Conservation (phyloP, 2,113 vertebrate species). For the Dryoscopus gambensis region DNA sequence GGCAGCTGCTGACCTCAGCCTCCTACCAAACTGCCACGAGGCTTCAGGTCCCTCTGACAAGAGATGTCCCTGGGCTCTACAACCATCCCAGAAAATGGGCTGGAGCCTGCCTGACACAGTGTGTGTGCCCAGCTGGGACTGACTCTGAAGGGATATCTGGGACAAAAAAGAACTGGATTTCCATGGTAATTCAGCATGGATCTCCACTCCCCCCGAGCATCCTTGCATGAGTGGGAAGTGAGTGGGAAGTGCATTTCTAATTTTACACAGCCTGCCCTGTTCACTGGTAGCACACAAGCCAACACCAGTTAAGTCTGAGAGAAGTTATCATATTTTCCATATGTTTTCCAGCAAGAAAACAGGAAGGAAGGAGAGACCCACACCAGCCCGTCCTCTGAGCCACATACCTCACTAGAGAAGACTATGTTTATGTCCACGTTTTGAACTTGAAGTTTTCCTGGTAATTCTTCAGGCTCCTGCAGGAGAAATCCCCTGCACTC, state of each 20-base stretch:
- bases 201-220: not conserved
- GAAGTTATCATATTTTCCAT: not conserved
- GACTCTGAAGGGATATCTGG: not conserved
- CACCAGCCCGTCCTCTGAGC: not conserved
- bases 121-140: not conserved
- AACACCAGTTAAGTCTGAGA: not conserved
- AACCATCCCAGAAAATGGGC: not conserved
- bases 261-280: not conserved
- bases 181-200: not conserved
- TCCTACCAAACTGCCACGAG: rapidly evolving
- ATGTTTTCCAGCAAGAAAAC: constrained; percentile 8
- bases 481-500: not conserved
- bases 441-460: not conserved
- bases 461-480: not conserved
- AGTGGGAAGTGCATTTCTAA: not conserved
- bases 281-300: not conserved
- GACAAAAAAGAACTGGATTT: not conserved
- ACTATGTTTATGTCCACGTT: not conserved
- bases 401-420: not conserved
- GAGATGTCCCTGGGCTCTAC: not conserved
- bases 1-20: not conserved
- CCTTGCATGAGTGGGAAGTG: not conserved
- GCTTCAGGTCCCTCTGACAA: not conserved
- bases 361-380: not conserved
- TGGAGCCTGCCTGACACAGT: not conserved